phyloP scores from a whole-genome alignment of 2,797 vertebrate species.

The Amblyraja radiata region DNA sequence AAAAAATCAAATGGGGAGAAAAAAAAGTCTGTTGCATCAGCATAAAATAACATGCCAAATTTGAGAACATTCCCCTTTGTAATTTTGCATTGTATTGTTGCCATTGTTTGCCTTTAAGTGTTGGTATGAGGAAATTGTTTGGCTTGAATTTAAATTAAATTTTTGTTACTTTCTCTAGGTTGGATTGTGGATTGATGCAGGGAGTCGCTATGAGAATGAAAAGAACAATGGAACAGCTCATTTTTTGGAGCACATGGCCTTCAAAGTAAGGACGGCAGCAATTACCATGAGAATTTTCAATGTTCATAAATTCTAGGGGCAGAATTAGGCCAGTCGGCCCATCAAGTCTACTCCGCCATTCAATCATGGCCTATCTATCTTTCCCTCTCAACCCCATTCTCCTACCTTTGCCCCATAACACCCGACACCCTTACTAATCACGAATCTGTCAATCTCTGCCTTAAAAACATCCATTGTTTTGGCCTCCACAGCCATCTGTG shows the following conservation, averaged over 20 bases:
- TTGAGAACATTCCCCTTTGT: neutral
- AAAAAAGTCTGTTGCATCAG: neutral
- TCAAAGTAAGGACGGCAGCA: slow-evolving; percentile 68
- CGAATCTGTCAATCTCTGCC: too few species aligned
- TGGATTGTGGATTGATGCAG: slow-evolving; percentile 95
- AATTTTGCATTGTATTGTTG: neutral
- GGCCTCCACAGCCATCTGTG: too few species aligned
- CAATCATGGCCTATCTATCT: too few species aligned
- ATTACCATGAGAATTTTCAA: neutral
- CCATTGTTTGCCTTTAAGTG: neutral
- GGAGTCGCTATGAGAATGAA: slow-evolving; percentile 92
- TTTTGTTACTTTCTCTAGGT: slow-evolving; percentile 60
- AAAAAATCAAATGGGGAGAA: neutral
- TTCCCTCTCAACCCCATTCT: too few species aligned
- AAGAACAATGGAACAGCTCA: slow-evolving; percentile 96
- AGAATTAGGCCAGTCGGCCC: too few species aligned
- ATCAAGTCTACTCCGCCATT: too few species aligned
- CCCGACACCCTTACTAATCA: too few species aligned
- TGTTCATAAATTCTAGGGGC: too few species aligned
- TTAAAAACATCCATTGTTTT: too few species aligned
- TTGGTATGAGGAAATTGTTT: neutral
- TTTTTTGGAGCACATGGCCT: slow-evolving; percentile 97
- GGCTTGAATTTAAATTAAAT: neutral
- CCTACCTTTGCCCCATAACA: too few species aligned
- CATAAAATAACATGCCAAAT: neutral